A percentile compares a stretch with the other conserved stretches of the same genome.
Evolutionary conservation across 2,113 vertebrate species (phyloP).

Genomic region (Apaloderma vittatum): DNA sequence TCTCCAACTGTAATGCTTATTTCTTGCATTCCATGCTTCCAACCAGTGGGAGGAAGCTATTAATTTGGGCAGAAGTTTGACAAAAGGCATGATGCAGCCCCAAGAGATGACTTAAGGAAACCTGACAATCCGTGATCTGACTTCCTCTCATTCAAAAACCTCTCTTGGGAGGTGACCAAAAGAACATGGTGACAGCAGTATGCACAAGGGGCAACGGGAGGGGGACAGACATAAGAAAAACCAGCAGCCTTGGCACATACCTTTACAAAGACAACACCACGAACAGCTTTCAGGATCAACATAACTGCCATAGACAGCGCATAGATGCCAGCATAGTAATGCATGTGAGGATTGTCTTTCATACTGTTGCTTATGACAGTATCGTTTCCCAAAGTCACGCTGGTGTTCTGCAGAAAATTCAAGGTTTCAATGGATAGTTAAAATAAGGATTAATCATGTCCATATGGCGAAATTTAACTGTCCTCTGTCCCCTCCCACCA

Average conservation of each 20-base stretch:
- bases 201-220: not conserved
- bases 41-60: not conserved
- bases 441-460: not conserved
- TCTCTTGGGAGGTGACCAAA: not conserved
- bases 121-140: not conserved
- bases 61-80: not conserved
- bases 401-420: constrained; percentile 83
- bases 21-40: not conserved
- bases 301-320: constrained; percentile 93
- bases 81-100: not conserved
- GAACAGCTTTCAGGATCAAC: constrained; percentile 89
- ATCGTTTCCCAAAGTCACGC: constrained; percentile 81
- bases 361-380: constrained; percentile 87
- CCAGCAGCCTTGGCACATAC: constrained; percentile 46
- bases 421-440: not conserved
- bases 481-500: not conserved
- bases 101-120: not conserved
- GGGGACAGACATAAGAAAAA: not conserved
- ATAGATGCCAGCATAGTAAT: constrained; percentile 89
- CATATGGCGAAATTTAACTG: not conserved
- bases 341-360: constrained; percentile 92
- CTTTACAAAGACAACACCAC: constrained; percentile 93
- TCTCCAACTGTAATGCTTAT: not conserved
- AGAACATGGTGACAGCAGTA: not conserved
- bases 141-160: not conserved